Conservation (phyloP, 2,797 vertebrate species). For the Valencia hispanica region DNA sequence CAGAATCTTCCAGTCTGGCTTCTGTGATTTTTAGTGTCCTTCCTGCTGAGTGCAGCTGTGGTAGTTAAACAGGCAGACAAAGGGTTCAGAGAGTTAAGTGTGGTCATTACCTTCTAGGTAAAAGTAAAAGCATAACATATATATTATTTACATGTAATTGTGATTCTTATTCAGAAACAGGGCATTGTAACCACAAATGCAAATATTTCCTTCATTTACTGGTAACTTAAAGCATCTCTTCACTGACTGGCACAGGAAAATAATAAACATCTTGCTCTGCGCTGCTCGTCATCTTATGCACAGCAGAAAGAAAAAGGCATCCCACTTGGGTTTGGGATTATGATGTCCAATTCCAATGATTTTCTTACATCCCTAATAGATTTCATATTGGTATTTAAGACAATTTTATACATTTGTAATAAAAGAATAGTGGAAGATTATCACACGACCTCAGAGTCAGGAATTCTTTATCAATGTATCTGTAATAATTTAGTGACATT, state of each 20-base stretch:
- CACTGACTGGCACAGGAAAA: neutral
- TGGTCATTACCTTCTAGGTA: neutral
- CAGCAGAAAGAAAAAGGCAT: too few relatives aligned
- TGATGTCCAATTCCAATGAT: neutral
- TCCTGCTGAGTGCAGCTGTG: constrained; percentile 91
- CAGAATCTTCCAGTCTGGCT: constrained; percentile 87
- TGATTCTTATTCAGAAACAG: neutral
- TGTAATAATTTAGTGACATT: too few relatives aligned
- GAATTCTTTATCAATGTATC: too few relatives aligned
- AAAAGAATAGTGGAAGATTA: too few relatives aligned
- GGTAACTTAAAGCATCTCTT: neutral
- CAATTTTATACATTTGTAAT: too few relatives aligned
- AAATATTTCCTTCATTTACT: neutral
- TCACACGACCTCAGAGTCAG: too few relatives aligned
- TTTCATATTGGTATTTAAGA: too few relatives aligned
- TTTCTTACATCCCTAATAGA: neutral
- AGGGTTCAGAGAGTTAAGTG: neutral
- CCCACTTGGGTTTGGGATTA: neutral
- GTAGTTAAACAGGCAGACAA: constrained; percentile 41
- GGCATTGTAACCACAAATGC: neutral
- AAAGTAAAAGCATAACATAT: neutral
- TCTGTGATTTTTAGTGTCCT: constrained; percentile 85
- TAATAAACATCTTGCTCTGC: neutral
- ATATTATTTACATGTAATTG: neutral
- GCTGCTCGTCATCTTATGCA: neutral